These are phyloP conservation scores for Xyrichtys novacula DNA, from an alignment of 2,797 vertebrate species.

Conservation along the genomic window DNA sequence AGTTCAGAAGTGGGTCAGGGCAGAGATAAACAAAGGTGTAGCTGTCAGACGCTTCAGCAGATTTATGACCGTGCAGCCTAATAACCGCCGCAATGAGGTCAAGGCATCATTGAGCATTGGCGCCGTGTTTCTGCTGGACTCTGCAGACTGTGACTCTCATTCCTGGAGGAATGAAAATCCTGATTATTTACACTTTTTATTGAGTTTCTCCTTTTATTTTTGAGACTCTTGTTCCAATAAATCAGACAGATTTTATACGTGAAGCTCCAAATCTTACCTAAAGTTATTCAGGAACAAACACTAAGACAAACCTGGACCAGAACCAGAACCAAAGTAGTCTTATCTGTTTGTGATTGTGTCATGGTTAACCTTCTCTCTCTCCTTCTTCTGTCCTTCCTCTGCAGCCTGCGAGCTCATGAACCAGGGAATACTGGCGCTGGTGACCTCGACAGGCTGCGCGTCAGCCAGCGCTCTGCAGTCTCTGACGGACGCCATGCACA, in stretches of 20 bases:
- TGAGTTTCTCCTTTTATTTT: too few species aligned
- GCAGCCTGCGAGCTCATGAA: conserved; percentile 98
- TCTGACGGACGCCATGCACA: conserved; percentile 98
- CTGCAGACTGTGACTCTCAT: background rate
- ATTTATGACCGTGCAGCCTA: conserved; percentile 22
- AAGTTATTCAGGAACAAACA: too few species aligned
- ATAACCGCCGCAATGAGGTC: background rate
- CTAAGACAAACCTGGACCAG: too few species aligned
- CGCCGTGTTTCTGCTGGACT: background rate
- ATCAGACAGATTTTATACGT: too few species aligned
- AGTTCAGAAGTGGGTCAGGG: conserved; percentile 30
- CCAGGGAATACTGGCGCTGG: conserved; percentile 95
- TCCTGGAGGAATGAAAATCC: too few species aligned
- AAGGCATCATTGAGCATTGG: background rate
- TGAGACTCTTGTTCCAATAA: too few species aligned
- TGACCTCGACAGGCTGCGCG: conserved; percentile 95
- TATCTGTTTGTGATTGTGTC: background rate
- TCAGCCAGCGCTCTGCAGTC: conserved; percentile 97
- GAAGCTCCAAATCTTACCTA: too few species aligned
- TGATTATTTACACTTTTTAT: too few species aligned
- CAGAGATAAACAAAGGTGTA: conserved; percentile 6
- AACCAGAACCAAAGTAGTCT: too few species aligned
- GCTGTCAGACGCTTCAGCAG: conserved; percentile 4
- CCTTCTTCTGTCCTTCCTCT: background rate
- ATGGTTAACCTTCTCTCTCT: background rate